Conservation (phyloP, 2,888 invertebrate species). For the Zaprionus bogoriensis region DNA sequence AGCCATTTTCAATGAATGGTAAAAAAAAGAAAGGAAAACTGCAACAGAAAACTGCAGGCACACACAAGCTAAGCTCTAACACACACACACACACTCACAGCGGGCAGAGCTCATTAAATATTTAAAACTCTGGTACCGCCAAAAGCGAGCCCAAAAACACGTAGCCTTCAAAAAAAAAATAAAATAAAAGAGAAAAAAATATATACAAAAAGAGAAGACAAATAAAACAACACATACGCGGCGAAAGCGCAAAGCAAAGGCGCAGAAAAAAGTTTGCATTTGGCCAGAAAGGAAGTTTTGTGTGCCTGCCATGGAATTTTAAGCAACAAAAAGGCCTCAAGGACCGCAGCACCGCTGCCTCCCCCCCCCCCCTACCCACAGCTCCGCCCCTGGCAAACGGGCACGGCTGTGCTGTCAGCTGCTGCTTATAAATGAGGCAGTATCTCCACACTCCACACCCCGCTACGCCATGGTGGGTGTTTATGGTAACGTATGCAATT, state of each 20-base stretch:
- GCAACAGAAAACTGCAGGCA: conserved; percentile 40
- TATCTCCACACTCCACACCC: neutral
- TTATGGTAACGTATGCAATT: conserved; percentile 63
- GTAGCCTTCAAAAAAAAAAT: conserved; percentile 10
- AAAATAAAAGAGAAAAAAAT: conserved; percentile 14
- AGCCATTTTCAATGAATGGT: no score
- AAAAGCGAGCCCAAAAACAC: conserved; percentile 38
- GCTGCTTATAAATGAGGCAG: conserved; percentile 54
- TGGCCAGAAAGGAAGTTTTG: conserved; percentile 50
- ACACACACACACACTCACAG: neutral
- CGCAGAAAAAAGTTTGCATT: conserved; percentile 44
- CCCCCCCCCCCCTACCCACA: neutral
- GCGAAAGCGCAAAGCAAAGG: conserved; percentile 22
- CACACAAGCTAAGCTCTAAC: neutral
- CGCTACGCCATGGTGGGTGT: conserved; percentile 11
- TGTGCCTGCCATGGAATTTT: conserved; percentile 46
- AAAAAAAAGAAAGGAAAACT: conserved; percentile 34
- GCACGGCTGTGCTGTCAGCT: conserved; percentile 46
- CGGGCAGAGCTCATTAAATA: conserved; percentile 53
- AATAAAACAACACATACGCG: conserved; percentile 19
- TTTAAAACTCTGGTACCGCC: conserved; percentile 56
- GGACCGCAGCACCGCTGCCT: conserved; percentile 21
- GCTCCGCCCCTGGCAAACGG: no score
- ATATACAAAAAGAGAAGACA: conserved; percentile 15
- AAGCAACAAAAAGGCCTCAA: conserved; percentile 50